Evolutionary conservation across 2,888 invertebrate species (phyloP).

Genomic region (Sphaeridia pumilis): DNA sequence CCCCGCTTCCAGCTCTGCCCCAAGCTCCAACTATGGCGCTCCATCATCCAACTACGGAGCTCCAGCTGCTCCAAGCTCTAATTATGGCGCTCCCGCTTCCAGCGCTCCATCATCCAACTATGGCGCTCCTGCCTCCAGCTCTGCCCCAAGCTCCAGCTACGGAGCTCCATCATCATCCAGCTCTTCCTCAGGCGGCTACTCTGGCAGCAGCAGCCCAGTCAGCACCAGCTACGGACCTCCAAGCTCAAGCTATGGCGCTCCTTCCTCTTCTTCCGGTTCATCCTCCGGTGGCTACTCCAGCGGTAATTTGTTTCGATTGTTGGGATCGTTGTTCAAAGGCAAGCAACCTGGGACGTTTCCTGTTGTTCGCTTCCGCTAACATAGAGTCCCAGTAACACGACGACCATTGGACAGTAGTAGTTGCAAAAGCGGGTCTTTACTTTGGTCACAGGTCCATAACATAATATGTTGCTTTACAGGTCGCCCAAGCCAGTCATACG

Average conservation of each 20-base stretch:
- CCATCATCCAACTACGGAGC: constrained; percentile 22
- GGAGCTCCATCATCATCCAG: constrained; percentile 14
- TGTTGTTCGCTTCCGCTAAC: no score
- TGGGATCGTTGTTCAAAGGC: no score
- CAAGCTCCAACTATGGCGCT: constrained; percentile 38
- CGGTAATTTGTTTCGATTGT: no score
- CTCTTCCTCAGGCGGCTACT: constrained; percentile 16
- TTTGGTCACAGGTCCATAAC: no score
- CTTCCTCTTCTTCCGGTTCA: not conserved
- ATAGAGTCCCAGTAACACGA: no score
- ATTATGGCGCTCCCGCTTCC: constrained; percentile 17
- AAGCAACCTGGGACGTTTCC: no score
- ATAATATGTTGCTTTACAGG: no score
- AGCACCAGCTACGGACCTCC: constrained; percentile 4
- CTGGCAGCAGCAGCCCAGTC: no score
- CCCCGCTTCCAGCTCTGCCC: no score
- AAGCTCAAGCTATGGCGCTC: constrained; percentile 3
- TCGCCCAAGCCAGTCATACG: not conserved
- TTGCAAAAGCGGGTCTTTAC: no score
- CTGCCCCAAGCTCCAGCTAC: constrained; percentile 8
- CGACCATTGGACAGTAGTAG: no score
- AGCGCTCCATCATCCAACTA: constrained; percentile 19
- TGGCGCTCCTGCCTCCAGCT: constrained; percentile 17
- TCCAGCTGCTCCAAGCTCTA: not conserved
- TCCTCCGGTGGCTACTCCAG: not conserved